These are phyloP conservation scores for Xylocopa sonorina DNA, from an alignment of 1,140 invertebrate species.

Conservation along the genomic window DNA sequence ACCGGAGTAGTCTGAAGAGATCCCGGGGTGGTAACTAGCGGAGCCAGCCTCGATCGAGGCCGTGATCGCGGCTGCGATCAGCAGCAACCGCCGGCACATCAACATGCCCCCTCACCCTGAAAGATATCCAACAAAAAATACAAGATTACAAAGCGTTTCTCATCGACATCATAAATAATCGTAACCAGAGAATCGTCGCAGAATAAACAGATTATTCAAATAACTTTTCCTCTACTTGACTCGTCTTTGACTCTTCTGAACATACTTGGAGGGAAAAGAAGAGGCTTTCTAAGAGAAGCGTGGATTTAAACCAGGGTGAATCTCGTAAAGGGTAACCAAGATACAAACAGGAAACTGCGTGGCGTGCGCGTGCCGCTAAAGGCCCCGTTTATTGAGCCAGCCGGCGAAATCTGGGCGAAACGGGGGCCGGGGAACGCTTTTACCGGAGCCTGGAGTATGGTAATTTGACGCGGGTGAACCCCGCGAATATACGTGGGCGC, in stretches of 20 bases:
- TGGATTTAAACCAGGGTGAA: not conserved
- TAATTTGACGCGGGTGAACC: constrained; percentile 52
- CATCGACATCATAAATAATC: not conserved
- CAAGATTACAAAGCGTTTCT: too few relatives aligned
- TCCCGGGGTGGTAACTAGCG: constrained; percentile 71
- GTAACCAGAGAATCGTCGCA: not conserved
- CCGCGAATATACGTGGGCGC: constrained; percentile 39
- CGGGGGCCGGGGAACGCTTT: constrained; percentile 32
- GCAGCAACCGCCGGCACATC: constrained; percentile 79
- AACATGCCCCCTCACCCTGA: constrained; percentile 77
- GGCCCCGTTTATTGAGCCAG: constrained; percentile 60
- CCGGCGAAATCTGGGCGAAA: constrained; percentile 59
- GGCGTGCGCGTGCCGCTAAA: constrained; percentile 49
- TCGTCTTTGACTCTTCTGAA: too few relatives aligned
- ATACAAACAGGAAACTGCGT: constrained; percentile 52
- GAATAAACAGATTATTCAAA: not conserved
- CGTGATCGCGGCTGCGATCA: constrained; percentile 80
- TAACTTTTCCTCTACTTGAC: not conserved
- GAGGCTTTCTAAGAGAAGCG: not conserved
- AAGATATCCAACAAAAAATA: not conserved
- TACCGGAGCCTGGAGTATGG: constrained; percentile 56
- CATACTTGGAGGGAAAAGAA: not conserved
- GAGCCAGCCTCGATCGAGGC: constrained; percentile 74
- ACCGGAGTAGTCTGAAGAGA: constrained; percentile 64
- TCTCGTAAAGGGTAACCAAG: constrained; percentile 54